Evolutionary conservation across 2,113 vertebrate species (phyloP), one percentile per base, ranked within the genome.

Genomic region (Acrocephalus kingi): DNA sequence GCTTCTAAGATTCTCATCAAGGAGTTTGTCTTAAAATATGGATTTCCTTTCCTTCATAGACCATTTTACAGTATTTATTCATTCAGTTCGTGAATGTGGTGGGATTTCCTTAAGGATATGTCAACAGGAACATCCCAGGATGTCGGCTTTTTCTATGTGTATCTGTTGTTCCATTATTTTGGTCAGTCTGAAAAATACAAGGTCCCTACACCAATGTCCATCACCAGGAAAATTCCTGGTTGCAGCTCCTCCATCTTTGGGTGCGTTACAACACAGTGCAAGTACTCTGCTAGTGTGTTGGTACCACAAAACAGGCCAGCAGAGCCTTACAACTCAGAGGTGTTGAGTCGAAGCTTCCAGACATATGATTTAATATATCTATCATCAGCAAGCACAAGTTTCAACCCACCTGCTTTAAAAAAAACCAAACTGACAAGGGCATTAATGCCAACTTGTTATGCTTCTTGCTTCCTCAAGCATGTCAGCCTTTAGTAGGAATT

Each of bases 161-260:
- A 35, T 62, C 25, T 37, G 17, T 55, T 51, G 18, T 39, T 85
- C 13, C 43, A 58, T 73, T 92, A 46, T 73, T 90, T 59, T 69
- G 31, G 9, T 54, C 48, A 55, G 24, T 35, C 16, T 84, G 41
- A 61, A 95, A 54, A 81, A 51, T 67, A 23, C 11, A 15, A 62
- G 59, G 9, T 2, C 0, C 8, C 18, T 31, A 5, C 0, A 1
- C 13, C 64, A 10, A 19, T 62, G 22, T 62, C 51, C 39, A 19
- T 37, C 41, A 59, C 20, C 10, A 25, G 51, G 5, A 72, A 16
- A 89, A 35, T 19, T 39, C 24, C 68, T 84, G 67, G 14, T 30
- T 78, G n/a, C 52, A 67, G 37, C 7, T 71, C 12, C 12, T 73
- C 78, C 21, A 6, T 11, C 39, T 77, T 43, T 1, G 3, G 6